Evolutionary conservation across 2,113 vertebrate species (phyloP).

Genomic region (Periophthalmus modestus): DNA sequence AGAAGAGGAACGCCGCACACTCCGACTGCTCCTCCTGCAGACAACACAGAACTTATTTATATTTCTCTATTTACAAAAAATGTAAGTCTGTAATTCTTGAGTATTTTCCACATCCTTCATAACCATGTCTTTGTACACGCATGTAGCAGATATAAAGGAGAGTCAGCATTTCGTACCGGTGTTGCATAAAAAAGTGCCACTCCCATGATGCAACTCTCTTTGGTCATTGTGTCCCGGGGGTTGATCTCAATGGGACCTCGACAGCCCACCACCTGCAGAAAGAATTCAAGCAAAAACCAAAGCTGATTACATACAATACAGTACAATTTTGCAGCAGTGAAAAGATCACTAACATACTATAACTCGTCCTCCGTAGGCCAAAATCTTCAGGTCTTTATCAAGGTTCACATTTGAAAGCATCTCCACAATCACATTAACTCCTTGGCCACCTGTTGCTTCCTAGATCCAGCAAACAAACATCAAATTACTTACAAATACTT

Average conservation of each 20-base stretch:
- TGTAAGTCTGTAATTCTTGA: too few species aligned
- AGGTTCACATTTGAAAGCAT: constrained; percentile 95
- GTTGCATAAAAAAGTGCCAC: constrained; percentile 75
- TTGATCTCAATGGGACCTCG: constrained; percentile 87
- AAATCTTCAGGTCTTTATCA: constrained; percentile 83
- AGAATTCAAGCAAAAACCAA: neutral
- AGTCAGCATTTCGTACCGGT: constrained; percentile 72
- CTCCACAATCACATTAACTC: constrained; percentile 89
- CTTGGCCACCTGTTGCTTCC: constrained; percentile 75
- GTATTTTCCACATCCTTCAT: too few species aligned
- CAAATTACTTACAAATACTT: neutral
- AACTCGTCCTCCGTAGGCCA: constrained; percentile 81
- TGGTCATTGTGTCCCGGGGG: constrained; percentile 87
- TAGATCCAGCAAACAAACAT: constrained; percentile 57
- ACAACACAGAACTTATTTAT: neutral
- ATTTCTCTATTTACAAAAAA: too few species aligned
- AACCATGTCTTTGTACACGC: too few species aligned
- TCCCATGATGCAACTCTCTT: constrained; percentile 86
- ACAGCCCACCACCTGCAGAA: constrained; percentile 83
- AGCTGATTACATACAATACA: neutral
- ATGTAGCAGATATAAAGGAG: too few species aligned
- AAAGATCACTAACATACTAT: constrained; percentile 72
- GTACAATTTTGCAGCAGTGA: neutral
- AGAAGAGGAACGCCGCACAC: constrained; percentile 47
- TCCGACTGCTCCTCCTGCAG: constrained; percentile 59